phyloP scores from a whole-genome alignment of 2,113 vertebrate genomes.

The Hystrix cristata region DNA sequence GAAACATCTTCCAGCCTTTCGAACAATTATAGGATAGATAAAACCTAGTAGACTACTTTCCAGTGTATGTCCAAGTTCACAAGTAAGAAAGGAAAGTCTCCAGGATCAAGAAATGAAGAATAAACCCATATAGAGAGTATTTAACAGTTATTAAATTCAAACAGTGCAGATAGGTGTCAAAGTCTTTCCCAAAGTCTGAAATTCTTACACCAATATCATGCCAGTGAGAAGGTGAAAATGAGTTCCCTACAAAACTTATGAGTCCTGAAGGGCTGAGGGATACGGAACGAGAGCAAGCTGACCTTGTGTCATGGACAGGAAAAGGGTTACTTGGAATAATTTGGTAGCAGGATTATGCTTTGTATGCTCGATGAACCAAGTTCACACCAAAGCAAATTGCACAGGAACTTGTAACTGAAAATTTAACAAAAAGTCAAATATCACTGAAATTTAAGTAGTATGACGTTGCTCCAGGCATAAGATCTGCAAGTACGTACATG shows the following conservation, averaged over 20 bases:
- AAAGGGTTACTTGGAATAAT: not conserved
- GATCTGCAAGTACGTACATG: not conserved
- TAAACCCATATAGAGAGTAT: constrained; percentile 1
- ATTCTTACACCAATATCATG: not conserved
- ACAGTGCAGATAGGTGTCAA: not conserved
- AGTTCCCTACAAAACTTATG: not conserved
- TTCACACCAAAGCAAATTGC: not conserved
- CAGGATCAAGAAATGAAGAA: constrained; percentile 24
- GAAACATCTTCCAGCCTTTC: not conserved
- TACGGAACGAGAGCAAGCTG: not conserved
- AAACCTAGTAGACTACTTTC: constrained; percentile 25
- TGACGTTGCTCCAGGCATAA: not conserved
- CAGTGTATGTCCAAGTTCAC: constrained; percentile 1
- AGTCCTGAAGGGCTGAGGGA: not conserved
- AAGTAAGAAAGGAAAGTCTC: constrained; percentile 13
- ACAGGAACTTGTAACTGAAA: not conserved
- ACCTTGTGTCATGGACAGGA: not conserved
- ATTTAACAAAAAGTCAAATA: not conserved
- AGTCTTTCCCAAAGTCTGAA: constrained; percentile 1
- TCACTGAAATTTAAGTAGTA: not conserved
- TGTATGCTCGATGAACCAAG: not conserved
- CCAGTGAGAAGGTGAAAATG: constrained; percentile 45
- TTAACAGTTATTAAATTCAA: constrained; percentile 71
- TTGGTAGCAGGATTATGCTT: not conserved
- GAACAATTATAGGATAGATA: not conserved